A percentile compares a stretch with the other conserved stretches of the same genome.
phyloP scores from a whole-genome alignment of 2,797 vertebrate genomes.

The Lemur catta region DNA sequence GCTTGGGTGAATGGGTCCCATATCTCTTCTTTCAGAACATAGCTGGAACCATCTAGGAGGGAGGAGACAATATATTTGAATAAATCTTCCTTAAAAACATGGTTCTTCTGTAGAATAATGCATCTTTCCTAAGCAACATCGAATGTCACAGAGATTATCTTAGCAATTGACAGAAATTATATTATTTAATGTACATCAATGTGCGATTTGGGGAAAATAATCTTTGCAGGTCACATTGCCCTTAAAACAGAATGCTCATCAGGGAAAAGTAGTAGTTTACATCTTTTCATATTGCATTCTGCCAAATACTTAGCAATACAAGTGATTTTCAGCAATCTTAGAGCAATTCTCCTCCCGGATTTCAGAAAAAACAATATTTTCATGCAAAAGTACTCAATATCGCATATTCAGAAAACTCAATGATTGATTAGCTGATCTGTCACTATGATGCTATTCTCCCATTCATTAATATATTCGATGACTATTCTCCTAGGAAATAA shows the following conservation, averaged over 20 bases:
- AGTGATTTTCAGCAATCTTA: background rate
- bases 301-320: background rate
- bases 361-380: background rate
- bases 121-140: slow-evolving; percentile 4
- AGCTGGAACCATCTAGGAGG: background rate
- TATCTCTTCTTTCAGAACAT: background rate
- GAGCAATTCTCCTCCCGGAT: background rate
- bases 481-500: background rate
- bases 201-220: background rate
- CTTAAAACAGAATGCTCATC: background rate
- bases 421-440: background rate
- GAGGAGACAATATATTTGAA: background rate
- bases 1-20: background rate
- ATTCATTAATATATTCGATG: background rate
- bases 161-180: background rate
- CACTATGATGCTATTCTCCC: background rate
- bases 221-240: background rate
- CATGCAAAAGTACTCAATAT: background rate
- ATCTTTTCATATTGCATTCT: background rate
- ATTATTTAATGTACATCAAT: background rate
- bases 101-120: background rate
- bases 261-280: background rate
- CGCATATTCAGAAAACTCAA: background rate
- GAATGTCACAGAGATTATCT: background rate
- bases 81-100: background rate